phyloP scores from a whole-genome alignment of 2,113 vertebrate species.

The Anguilla japonica region DNA sequence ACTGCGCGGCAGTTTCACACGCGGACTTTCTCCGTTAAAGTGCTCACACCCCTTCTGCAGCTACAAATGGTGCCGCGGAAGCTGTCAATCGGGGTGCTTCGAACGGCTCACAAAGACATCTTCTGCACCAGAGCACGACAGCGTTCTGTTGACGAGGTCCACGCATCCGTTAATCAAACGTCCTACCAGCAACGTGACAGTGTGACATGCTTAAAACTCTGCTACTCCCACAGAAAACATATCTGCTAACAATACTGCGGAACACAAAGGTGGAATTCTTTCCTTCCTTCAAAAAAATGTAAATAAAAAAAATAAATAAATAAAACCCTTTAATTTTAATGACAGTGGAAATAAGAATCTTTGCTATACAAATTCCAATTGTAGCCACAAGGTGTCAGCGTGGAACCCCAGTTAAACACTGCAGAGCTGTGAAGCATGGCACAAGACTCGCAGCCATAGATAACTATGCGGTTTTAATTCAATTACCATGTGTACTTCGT shows the following conservation, averaged over 20 bases:
- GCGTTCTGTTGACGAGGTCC: conserved; percentile 15
- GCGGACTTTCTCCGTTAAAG: conserved; percentile 26
- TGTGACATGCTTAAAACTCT: conserved; percentile 24
- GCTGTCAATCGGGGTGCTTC: conserved; percentile 14
- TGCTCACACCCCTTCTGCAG: neutral
- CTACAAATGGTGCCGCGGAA: neutral
- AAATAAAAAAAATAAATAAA: neutral
- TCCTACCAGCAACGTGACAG: conserved; percentile 18
- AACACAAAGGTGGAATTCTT: neutral
- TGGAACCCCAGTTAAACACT: neutral
- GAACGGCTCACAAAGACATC: conserved; percentile 17
- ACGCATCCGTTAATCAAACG: conserved; percentile 49
- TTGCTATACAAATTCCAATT: neutral
- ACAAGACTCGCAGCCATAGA: neutral
- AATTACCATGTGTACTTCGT: neutral
- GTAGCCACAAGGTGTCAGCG: conserved; percentile 56
- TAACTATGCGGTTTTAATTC: conserved; percentile 33
- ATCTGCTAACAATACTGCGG: neutral
- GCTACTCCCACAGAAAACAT: conserved; percentile 8
- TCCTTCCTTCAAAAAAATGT: neutral
- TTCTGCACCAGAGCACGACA: neutral
- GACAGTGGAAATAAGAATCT: neutral
- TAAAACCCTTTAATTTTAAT: neutral
- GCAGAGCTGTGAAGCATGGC: neutral
- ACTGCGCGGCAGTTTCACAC: conserved; percentile 41